phyloP scores from a whole-genome alignment of 2,888 invertebrate genomes.

The Cosmopolites sordidus region DNA sequence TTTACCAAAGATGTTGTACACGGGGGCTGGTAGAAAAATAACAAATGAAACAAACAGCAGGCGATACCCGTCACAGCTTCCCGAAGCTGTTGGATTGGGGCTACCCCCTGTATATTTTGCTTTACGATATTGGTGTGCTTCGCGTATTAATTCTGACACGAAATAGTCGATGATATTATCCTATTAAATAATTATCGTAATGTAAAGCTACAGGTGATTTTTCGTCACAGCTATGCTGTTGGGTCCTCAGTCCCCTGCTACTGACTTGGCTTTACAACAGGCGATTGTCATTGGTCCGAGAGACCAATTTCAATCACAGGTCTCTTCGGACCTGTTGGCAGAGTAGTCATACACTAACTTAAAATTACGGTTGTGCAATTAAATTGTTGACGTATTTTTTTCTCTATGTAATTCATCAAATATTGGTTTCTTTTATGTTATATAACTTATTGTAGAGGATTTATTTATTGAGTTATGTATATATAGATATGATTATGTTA shows the following conservation, averaged over 20 bases:
- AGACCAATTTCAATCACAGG: constrained; percentile 25
- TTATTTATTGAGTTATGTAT: not conserved
- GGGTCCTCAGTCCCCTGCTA: constrained; percentile 60
- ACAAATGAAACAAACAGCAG: constrained; percentile 33
- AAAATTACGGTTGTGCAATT: constrained; percentile 18
- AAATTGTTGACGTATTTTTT: not conserved
- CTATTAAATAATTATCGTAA: too few species aligned
- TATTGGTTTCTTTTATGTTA: not conserved
- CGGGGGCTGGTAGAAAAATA: constrained; percentile 26
- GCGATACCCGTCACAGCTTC: constrained; percentile 42
- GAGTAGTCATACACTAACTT: constrained; percentile 20
- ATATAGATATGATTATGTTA: not conserved
- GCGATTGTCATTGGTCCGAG: constrained; percentile 41
- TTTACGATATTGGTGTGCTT: constrained; percentile 24
- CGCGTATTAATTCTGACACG: not conserved
- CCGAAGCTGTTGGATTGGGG: constrained; percentile 41
- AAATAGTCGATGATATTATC: not conserved
- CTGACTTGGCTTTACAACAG: constrained; percentile 45
- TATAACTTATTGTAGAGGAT: not conserved
- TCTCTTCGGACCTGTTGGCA: constrained; percentile 25
- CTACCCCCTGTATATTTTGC: constrained; percentile 38
- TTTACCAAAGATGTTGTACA: constrained; percentile 21
- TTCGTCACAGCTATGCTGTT: constrained; percentile 48
- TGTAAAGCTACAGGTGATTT: constrained; percentile 40
- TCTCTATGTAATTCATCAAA: not conserved